Base-by-base conservation (phyloP, 2,888 invertebrate genomes). In the Nebria salina region DNA sequence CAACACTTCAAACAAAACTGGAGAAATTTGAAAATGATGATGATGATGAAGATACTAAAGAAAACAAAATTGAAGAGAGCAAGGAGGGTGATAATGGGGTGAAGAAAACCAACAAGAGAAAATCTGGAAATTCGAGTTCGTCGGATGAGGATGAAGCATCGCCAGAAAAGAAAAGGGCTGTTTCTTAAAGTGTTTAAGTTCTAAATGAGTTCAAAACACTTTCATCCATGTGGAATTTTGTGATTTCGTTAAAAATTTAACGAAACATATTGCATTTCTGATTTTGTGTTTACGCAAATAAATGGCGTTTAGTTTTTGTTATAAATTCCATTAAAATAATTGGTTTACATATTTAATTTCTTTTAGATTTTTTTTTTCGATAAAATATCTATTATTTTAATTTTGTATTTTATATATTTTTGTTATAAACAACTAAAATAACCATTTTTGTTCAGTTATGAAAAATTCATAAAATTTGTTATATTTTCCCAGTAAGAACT, bases 1-100 rank as follows among this genome's bases (percentile, higher is more conserved):
- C 90, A 25, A 89, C 84, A 75, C 86, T 89, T 84, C 90, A 88
- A 83, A 91, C 89, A 84, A 91, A 90, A 86, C 85, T 90, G 34
- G 86, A 86, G 76, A 85, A 84, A 77, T 83, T 83, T 75, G 85
- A 83, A 82, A 20, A 20, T 20, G 83, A 84, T 43, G 85, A 84
- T 78, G 85, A 84, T 78, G 84, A 84, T 25, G 83, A 84, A 64
- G 85, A 86, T 76, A 86, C 86, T n/a, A 85, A 85, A 25, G 81
- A 79, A 65, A 80, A 79, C 82, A 73, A 77, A 70, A 72, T 72
- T 83, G 75, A 77, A 34, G 77, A 82, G 65, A 72, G 75, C 15
- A 72, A 81, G n/a, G 84, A 82, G 41, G 83, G 82, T 20, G 82
- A 84, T 13, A 83, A 82, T 11, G 82, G 76, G 70, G 75, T 54